phyloP scores from a whole-genome alignment of 2,888 invertebrate genomes.

The Podotricha telesiphe region DNA sequence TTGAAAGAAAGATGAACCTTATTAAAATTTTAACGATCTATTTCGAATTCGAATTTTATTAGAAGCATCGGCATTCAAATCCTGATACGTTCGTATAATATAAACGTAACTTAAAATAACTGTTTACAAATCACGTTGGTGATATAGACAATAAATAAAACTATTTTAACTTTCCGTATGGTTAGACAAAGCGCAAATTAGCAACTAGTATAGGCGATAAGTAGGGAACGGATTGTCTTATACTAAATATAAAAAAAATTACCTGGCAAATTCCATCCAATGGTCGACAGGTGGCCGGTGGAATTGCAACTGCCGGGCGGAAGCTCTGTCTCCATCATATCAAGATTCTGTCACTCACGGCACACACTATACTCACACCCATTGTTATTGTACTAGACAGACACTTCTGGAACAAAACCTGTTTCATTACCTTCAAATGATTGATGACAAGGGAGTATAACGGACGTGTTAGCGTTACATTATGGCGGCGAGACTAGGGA shows the following conservation, averaged over 20 bases:
- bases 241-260: constrained; percentile 2
- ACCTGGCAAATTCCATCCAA: constrained; percentile 79
- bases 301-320: constrained; percentile 81
- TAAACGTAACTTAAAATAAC: no score
- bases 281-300: constrained; percentile 80
- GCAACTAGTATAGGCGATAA: no score
- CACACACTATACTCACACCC: constrained; percentile 50
- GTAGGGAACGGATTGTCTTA: background rate
- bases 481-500: background rate
- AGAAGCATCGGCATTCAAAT: no score
- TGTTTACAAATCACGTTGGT: no score
- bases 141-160: no score
- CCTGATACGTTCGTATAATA: no score
- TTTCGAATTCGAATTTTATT: no score
- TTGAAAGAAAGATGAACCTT: no score
- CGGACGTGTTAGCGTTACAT: background rate
- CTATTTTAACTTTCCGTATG: no score
- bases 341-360: constrained; percentile 52
- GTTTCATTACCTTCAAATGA: constrained; percentile 17
- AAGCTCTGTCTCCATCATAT: constrained; percentile 80
- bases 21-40: no score
- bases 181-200: no score
- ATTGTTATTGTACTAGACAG: constrained; percentile 46
- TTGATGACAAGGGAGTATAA: background rate
- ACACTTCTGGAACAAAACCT: constrained; percentile 37